Evolutionary conservation across 2,113 vertebrate species (phyloP), one percentile per base, ranked within the genome.

Genomic region (Hippocampus guttulatus): DNA sequence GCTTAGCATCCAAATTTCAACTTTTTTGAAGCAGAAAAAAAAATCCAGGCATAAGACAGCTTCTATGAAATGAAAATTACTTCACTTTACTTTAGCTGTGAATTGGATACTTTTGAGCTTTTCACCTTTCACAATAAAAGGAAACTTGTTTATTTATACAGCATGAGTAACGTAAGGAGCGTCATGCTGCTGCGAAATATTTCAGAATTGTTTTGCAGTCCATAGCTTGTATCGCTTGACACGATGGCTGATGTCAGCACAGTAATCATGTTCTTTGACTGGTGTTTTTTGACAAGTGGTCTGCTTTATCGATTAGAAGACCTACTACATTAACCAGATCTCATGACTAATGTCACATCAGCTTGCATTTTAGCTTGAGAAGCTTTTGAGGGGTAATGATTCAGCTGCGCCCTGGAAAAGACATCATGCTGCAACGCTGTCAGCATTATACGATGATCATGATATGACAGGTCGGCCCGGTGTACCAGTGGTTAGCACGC

Each of bases 401-500:
- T 71, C 67, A 61, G 67, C 38, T 63, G 18, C 60, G 15, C 52
- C 55, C 76, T 84, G 80, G 73, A 71, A 83, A 87, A 79, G 21
- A 65, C 54, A 77, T 85, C 20, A 79, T 0, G 0, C 52, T 61
- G 10, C 43, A 69, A 69, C 69, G n/a, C 27, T 61, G 70, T 76
- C 69, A 80, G 73, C 71, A 65, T 64, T 25, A 55, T 18, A 30
- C n/a, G 5, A 15, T n/a, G 57, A 47, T 21, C 27, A 64, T 23
- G 38, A 47, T n/a, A 33, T 47, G 25, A 69, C 69, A 55, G 33
- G 33, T 38, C 33, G 33, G 33, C 33, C 33, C 33, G 5, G 5
- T 38, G 33, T 38, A 38, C 5, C 33, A 38, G 33, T 38, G 5
- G 33, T 38, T 38, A 38, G 33, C 33, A 38, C 33, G 33, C 33